Percentiles rank a stretch among this genome's conserved stretches.
Conservation (phyloP, 2,888 invertebrate species). For the Drosophila aldrichi region DNA sequence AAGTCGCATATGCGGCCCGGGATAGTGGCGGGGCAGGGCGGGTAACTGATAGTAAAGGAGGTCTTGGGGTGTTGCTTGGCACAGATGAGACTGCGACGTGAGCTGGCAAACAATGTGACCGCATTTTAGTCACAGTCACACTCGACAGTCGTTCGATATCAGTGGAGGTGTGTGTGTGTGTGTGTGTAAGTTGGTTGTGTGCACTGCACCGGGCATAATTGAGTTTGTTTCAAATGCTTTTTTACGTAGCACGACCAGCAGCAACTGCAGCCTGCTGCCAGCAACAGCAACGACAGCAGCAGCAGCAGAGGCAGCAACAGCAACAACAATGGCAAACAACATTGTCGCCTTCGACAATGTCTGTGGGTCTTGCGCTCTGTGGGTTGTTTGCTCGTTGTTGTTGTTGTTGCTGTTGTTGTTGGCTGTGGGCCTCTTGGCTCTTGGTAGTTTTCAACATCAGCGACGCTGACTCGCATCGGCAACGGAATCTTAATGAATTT, state of each 20-base stretch:
- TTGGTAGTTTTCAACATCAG: constrained; percentile 55
- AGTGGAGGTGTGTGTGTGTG: constrained; percentile 34
- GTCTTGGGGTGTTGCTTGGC: not conserved
- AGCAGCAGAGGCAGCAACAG: constrained; percentile 24
- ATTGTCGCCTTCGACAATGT: constrained; percentile 57
- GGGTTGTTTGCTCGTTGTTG: not conserved
- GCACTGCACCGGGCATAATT: constrained; percentile 78
- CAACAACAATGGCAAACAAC: constrained; percentile 62
- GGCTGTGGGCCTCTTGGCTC: constrained; percentile 50
- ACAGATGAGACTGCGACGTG: constrained; percentile 48
- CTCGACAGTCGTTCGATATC: constrained; percentile 37
- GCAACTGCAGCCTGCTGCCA: constrained; percentile 8
- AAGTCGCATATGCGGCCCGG: not conserved
- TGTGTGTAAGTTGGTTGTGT: constrained; percentile 48
- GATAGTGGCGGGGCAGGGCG: not conserved
- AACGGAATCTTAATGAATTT: constrained; percentile 80
- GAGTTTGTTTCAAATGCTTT: constrained; percentile 80
- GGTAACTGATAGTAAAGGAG: not conserved
- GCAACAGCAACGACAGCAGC: constrained; percentile 29
- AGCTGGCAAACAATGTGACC: constrained; percentile 78
- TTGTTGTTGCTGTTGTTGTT: constrained; percentile 23
- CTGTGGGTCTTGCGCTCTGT: too few species aligned
- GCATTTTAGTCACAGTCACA: constrained; percentile 82
- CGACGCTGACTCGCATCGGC: constrained; percentile 70
- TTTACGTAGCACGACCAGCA: constrained; percentile 68